Evolutionary conservation across 1,140 invertebrate species (phyloP).

Genomic region (Cephus cinctus): DNA sequence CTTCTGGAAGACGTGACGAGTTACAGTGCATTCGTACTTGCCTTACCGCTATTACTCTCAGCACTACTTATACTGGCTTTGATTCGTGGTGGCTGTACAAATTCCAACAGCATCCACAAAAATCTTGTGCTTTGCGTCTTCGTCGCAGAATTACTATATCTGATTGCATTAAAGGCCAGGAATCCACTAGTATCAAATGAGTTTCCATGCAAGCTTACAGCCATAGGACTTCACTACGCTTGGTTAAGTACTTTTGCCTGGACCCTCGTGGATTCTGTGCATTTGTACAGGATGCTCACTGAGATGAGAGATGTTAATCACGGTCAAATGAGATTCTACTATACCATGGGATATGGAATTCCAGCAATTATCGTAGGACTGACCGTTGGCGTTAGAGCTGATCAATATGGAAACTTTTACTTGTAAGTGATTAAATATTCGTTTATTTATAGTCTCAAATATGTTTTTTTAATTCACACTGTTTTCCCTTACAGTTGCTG

Average conservation of each 20-base stretch:
- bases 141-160: conserved; percentile 79
- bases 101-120: conserved; percentile 92
- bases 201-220: conserved; percentile 86
- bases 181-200: conserved; percentile 73
- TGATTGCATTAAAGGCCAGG: conserved; percentile 81
- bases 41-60: conserved; percentile 75
- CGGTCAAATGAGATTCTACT: conserved; percentile 91
- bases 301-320: conserved; percentile 96
- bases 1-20: conserved; percentile 82
- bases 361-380: conserved; percentile 90
- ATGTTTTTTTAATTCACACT: conserved; percentile 16
- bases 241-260: conserved; percentile 88
- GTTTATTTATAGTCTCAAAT: too few species aligned
- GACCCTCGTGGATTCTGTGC: conserved; percentile 88
- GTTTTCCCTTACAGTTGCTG: conserved; percentile 74
- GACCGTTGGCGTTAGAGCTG: conserved; percentile 88
- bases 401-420: conserved; percentile 91
- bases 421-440: conserved; percentile 88
- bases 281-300: conserved; percentile 91
- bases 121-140: conserved; percentile 90
- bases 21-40: conserved; percentile 84
- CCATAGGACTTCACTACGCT: conserved; percentile 90
- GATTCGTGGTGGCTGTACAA: conserved; percentile 78
- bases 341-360: conserved; percentile 91
- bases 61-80: conserved; percentile 73